Percentiles rank a stretch among this genome's conserved stretches.
These are phyloP conservation scores for Catharus ustulatus DNA, from an alignment of 2,797 vertebrate genomes.

Conservation along the genomic window DNA sequence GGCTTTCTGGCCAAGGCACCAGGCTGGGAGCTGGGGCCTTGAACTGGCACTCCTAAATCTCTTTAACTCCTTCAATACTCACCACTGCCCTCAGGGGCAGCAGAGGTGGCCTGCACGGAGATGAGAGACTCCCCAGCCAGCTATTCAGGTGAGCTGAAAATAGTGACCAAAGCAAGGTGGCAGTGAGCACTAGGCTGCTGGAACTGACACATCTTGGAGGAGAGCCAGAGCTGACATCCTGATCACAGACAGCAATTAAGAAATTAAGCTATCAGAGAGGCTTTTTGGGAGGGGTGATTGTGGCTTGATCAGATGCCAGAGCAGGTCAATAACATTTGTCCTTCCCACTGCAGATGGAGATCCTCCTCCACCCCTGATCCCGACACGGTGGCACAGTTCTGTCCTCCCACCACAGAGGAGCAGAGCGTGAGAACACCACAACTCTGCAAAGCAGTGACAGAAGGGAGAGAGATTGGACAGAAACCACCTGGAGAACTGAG, in stretches of 20 bases:
- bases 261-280: conserved; percentile 58
- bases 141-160: background rate
- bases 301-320: conserved; percentile 41
- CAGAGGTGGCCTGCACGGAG: background rate
- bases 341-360: conserved; percentile 6
- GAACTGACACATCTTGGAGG: conserved; percentile 17
- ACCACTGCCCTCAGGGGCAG: background rate
- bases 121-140: background rate
- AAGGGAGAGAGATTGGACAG: background rate
- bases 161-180: background rate
- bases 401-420: background rate
- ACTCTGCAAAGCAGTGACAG: background rate
- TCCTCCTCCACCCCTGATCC: background rate
- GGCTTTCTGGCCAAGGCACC: background rate
- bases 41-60: background rate
- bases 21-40: background rate
- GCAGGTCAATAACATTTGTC: conserved; percentile 49
- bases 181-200: background rate
- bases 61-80: background rate
- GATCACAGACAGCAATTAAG: conserved; percentile 56
- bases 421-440: background rate
- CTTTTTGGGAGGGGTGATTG: conserved; percentile 25
- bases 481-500: background rate
- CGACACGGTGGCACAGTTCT: accelerated
- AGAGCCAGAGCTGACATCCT: conserved; percentile 47